phyloP scores from a whole-genome alignment of 1,140 invertebrate genomes.

The Cryptotermes secundus region DNA sequence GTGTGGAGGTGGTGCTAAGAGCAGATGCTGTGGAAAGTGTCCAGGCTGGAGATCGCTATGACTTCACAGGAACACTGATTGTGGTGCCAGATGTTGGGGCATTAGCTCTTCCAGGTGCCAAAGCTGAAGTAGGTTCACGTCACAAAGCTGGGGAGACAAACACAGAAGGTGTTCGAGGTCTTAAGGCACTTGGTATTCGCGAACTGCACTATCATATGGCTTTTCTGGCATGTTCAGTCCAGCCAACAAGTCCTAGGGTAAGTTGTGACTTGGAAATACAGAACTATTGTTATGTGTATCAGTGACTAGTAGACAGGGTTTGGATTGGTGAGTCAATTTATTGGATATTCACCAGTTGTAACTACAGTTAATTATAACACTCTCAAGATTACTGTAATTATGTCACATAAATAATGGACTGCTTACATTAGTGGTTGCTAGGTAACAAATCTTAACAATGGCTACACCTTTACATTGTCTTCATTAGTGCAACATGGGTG shows the following conservation, averaged over 20 bases:
- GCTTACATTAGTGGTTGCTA: no score
- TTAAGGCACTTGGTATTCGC: conserved; percentile 92
- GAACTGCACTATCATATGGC: conserved; percentile 95
- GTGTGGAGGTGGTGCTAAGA: conserved; percentile 93
- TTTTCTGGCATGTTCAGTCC: conserved; percentile 92
- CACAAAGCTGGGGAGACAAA: conserved; percentile 73
- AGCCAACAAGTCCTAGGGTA: conserved; percentile 78
- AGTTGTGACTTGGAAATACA: conserved; percentile 37
- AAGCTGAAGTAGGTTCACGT: conserved; percentile 75
- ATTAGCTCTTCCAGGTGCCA: conserved; percentile 81
- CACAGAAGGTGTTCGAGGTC: conserved; percentile 84
- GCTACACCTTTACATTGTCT: no score
- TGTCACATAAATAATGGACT: no score
- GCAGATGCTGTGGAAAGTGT: conserved; percentile 96
- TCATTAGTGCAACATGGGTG: no score
- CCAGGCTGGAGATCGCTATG: conserved; percentile 88
- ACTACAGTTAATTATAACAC: no score
- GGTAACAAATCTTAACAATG: no score
- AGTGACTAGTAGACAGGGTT: no score
- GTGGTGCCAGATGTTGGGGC: conserved; percentile 95
- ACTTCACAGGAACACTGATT: conserved; percentile 96
- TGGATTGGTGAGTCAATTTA: no score
- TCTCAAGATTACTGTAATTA: no score
- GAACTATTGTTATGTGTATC: no score
- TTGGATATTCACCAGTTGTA: no score